phyloP scores from a whole-genome alignment of 2,113 vertebrate species.

The Neoarius graeffei region DNA sequence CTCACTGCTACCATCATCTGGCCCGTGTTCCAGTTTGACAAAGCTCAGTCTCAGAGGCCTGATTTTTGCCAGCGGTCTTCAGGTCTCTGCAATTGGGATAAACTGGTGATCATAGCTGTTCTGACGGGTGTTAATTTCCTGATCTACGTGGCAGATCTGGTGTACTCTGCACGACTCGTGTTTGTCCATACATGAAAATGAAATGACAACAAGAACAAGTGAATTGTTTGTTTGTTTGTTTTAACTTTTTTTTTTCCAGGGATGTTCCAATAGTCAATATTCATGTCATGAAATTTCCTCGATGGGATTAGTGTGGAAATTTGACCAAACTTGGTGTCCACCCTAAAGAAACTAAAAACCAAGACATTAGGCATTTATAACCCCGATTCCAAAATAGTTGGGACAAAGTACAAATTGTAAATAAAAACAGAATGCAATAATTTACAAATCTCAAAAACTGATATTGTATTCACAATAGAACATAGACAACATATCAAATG shows the following conservation, averaged over 20 bases:
- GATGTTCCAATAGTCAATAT: not conserved
- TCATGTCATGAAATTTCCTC: not conserved
- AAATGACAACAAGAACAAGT: not conserved
- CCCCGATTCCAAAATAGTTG: too few relatives aligned
- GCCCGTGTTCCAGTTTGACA: conserved; percentile 75
- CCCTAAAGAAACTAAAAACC: not conserved
- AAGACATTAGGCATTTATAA: not conserved
- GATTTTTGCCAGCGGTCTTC: rapidly evolving
- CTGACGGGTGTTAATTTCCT: conserved; percentile 52
- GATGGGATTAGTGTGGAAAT: not conserved
- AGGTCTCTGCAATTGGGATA: not conserved
- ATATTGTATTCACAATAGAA: too few relatives aligned
- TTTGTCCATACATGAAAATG: conserved; percentile 34
- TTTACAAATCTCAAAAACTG: too few relatives aligned
- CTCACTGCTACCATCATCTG: conserved; percentile 73
- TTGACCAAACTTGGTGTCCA: not conserved
- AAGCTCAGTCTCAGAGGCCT: not conserved
- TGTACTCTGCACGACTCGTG: conserved; percentile 46
- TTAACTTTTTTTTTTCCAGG: not conserved
- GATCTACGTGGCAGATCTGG: conserved; percentile 48
- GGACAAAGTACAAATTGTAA: too few relatives aligned
- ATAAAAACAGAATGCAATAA: too few relatives aligned
- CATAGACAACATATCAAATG: too few relatives aligned
- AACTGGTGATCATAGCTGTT: conserved; percentile 36
- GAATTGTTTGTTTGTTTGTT: not conserved